A percentile compares a stretch with the other conserved stretches of the same genome.
Conservation (phyloP, 2,888 invertebrate genomes). For the Eumacrocentrus americanus region DNA sequence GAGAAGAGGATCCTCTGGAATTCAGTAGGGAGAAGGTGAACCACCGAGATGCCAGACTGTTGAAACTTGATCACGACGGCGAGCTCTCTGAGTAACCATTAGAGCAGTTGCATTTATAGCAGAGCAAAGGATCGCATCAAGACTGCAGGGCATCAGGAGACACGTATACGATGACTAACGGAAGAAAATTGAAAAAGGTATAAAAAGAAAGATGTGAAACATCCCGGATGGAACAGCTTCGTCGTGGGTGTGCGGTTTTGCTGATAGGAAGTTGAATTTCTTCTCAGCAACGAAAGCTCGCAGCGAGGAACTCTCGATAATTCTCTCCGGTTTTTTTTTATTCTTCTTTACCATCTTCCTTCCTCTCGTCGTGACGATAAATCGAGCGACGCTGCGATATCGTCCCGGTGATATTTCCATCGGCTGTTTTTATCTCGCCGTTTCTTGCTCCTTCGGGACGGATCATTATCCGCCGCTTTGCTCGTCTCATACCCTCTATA, state of each 20-base stretch:
- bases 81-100: conserved; percentile 4
- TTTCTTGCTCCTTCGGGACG: conserved; percentile 7
- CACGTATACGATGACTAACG: background rate
- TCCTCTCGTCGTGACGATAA: conserved; percentile 13
- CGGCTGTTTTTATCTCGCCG: conserved; percentile 14
- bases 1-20: conserved; percentile 14
- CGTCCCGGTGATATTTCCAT: conserved; percentile 15
- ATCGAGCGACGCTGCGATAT: conserved; percentile 16
- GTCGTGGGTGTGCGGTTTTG: conserved; percentile 8
- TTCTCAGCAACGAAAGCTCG: conserved; percentile 3
- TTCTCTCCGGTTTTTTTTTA: conserved; percentile 3
- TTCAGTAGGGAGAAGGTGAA: conserved; percentile 15
- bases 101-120: background rate
- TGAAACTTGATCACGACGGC: conserved; percentile 22
- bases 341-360: conserved; percentile 5
- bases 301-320: conserved; percentile 15
- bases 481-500: conserved; percentile 3
- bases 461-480: conserved; percentile 21
- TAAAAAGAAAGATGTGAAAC: too few species aligned
- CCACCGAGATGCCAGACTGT: conserved; percentile 8
- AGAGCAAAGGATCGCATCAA: background rate
- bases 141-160: background rate
- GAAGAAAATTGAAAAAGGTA: background rate
- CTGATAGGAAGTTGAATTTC: conserved; percentile 14
- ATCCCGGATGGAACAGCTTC: background rate